Base-by-base conservation (phyloP, 2,113 vertebrate genomes). In the Ceuthmochares aereus region DNA sequence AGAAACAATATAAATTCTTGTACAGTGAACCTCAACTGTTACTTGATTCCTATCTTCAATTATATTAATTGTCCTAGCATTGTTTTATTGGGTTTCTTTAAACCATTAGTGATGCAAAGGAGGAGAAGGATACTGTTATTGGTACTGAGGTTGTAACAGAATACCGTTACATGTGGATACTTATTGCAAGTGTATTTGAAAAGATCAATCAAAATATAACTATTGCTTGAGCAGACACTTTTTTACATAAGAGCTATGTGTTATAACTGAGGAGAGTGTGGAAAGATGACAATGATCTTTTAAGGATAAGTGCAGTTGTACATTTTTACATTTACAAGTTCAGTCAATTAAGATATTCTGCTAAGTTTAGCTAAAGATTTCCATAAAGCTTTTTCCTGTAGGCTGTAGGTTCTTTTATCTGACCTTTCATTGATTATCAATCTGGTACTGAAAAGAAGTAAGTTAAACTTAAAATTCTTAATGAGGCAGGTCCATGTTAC, bases 1-100 rank as follows among this genome's bases (percentile, higher is more conserved):
- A 94, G 37, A 93, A 82, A 87, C 90, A 95, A 91, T 90, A 95
- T 68, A 97, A 94, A 95, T 96, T 94, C 93, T 95, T 95, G 64
- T 56, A 93, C 30, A 49, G 58, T 70, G 84, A 95, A 85, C 79
- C 64, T 88, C 73, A 89, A 55, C 75, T 81, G 97, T 96, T 89
- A 97, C 79, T 91, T 93, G 96, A 97, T 63, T 93, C 96, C 95
- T 34, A 79, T 62, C 63, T 97, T 80, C 94, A 97, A 95, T 96
- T 96, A 97, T 87, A 94, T 88, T 97, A 96, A 97, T 93, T 96
- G 92, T 96, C 58, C 90, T 56, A 76, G 79, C 79, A 91, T 97
- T 96, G 95, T 96, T 92, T 93, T 79, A 86, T 92, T 93, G 2
- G 54, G 64, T 88, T 94, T 88, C 88, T 92, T 97, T 95, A 94